Base-by-base conservation (phyloP, 2,888 invertebrate genomes). In the Parnassius mnemosyne region DNA sequence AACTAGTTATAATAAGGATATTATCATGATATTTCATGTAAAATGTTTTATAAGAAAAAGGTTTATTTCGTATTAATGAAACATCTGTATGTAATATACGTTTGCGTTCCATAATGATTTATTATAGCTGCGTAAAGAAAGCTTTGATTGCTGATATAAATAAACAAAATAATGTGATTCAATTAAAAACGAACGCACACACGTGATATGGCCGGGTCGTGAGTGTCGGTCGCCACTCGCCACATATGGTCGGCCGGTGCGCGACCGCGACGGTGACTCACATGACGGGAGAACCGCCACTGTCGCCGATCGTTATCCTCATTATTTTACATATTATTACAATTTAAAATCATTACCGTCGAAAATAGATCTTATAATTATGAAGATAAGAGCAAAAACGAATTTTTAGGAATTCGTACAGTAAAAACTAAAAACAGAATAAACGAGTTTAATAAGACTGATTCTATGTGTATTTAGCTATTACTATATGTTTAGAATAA, bases 221-320 rank as follows among this genome's bases (percentile, higher is more conserved):
- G 66, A 56, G 54, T 66, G 63, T 63, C 62, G 20, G 20, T 20
- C 20, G 20, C 3, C 20, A 20, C 20, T 20, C 20, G 65, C 67
- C 67, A 55, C 68, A 70, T 67, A 71, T 68, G 69, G 71, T 56
- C 61, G 63, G 60, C 65, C 65, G 60, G 60, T 68, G 65, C 13
- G 49, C 49, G 9, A n/a, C 62, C 62, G 66, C 59, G 63, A 65
- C 64, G 54, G 67, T 71, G 69, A 68, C 59, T 70, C 72, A 69
- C 65, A 49, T 49, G 65, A 49, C 66, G 61, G 65, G 65, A 64
- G 60, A 69, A 65, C 60, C 57, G 53, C 43, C 49, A 59, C 60
- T 52, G 57, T 49, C 54, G 46, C 47, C 51, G 60, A 67, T 64
- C 55, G 34, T 56, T 61, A 61, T 51, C 60, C 50, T 44, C 44